A percentile compares a stretch with the other conserved stretches of the same genome.
Evolutionary conservation across 1,140 invertebrate species (phyloP).

Genomic region (Aphelenchoides avenae): DNA sequence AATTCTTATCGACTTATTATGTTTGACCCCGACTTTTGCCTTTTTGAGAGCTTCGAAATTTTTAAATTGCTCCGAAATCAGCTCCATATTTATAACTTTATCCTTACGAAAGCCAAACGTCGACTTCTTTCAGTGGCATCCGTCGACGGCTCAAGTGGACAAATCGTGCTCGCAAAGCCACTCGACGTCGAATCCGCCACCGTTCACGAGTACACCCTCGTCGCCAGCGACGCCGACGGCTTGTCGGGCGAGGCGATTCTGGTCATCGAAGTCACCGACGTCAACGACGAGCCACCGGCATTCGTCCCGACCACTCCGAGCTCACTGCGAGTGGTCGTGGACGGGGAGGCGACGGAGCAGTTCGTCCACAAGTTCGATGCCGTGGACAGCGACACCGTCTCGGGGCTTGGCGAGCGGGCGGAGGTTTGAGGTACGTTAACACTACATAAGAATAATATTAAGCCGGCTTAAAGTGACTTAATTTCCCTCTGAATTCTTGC

Average conservation of each 20-base stretch:
- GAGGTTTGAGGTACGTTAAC: no score
- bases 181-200: constrained; percentile 29
- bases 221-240: constrained; percentile 20
- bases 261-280: constrained; percentile 54
- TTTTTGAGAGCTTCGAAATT: no score
- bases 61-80: no score
- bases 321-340: background rate
- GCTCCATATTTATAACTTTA: background rate
- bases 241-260: constrained; percentile 42
- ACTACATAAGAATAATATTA: no score
- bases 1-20: no score
- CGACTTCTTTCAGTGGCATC: constrained; percentile 18
- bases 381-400: constrained; percentile 48
- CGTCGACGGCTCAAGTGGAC: constrained; percentile 29
- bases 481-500: no score
- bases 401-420: no score
- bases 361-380: constrained; percentile 50
- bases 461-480: no score
- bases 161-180: constrained; percentile 8
- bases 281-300: constrained; percentile 58
- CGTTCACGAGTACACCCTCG: constrained; percentile 28
- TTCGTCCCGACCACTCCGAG: constrained; percentile 20
- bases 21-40: no score
- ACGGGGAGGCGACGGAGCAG: constrained; percentile 12
- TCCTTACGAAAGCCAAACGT: background rate